Evolutionary conservation across 23 tunicate genomes (phyloP), one percentile per base, ranked within the genome.

Genomic region (Trididemnum clinides): DNA sequence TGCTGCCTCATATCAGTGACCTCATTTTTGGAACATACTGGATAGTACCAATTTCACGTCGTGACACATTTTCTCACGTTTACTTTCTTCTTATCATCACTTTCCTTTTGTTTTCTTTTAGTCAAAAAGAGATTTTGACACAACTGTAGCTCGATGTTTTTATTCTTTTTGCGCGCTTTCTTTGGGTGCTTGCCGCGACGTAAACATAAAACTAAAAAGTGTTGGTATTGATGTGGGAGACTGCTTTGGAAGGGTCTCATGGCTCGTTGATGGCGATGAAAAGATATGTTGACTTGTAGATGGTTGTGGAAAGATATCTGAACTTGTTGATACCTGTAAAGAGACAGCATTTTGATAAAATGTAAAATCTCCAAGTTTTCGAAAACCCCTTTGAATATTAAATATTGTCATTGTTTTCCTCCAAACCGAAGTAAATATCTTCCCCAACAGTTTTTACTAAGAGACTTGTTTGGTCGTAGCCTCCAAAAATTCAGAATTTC

Each of bases 351-450:
- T 62, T 20, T 62, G 6, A 62, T 62, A 4, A 62, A n/a, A 62
- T n/a, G 25, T 20, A 62, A 62, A 44, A 62, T 4, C n/a, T 62
- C 69, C 69, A 62, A 20, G n/a, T 62, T 62, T 62, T 62, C n/a
- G n/a, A 62, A 62, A 62, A 23, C 69, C n/a, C 15, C 69, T 19
- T 19, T 62, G 69, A 62, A 62, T 62, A n/a, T 62, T 62, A 18
- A 23, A 62, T 62, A 19, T 62, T 18, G 69, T 62, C 69, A 62
- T 62, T 20, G 69, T 62, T 62, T 62, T 62, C 22, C 69, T 19
- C 69, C 69, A 62, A 62, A 62, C 69, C 5, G 69, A n/a, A 12
- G 69, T 5, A 62, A 62, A 62, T 62, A 62, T 62, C 27, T 62
- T 62, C 6, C 69, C 69, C 15, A 12, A 62, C 27, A 62, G n/a